Evolutionary conservation across 1,140 invertebrate species (phyloP).

Genomic region (Drosophila nebulosa): DNA sequence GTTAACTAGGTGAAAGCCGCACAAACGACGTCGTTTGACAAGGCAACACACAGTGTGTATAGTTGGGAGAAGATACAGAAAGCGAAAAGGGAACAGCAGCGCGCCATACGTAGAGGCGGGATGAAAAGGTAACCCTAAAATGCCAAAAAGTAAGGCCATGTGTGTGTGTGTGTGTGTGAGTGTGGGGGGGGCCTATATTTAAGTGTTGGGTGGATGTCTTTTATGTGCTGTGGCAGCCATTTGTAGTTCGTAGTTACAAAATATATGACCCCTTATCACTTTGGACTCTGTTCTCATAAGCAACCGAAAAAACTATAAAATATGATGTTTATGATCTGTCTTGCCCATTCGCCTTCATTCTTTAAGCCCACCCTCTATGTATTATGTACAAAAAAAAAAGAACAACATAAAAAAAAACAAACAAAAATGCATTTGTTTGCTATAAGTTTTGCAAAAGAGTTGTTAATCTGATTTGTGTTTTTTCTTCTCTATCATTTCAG

Average conservation of each 20-base stretch:
- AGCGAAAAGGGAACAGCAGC: not conserved
- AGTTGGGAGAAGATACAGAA: not conserved
- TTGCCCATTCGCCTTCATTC: slow-evolving; percentile 23
- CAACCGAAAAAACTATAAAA: slow-evolving; percentile 47
- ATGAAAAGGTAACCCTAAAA: slow-evolving; percentile 51
- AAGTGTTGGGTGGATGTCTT: slow-evolving; percentile 40
- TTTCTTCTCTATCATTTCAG: not conserved
- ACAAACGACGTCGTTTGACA: slow-evolving; percentile 56
- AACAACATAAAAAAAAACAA: no score
- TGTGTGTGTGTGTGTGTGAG: slow-evolving; percentile 18
- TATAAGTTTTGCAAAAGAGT: slow-evolving; percentile 20
- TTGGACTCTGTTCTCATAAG: slow-evolving; percentile 26
- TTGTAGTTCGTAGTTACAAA: slow-evolving; percentile 58
- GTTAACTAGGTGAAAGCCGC: slow-evolving; percentile 60
- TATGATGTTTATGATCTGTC: slow-evolving; percentile 62
- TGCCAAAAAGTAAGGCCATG: slow-evolving; percentile 58
- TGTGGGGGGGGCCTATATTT: no score
- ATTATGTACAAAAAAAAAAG: no score
- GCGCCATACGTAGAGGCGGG: no score
- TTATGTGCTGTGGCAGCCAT: slow-evolving; percentile 61
- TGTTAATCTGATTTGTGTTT: slow-evolving; percentile 42
- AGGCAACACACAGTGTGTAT: no score
- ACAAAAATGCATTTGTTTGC: slow-evolving; percentile 42
- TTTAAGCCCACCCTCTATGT: not conserved
- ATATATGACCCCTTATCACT: slow-evolving; percentile 43